These are phyloP conservation scores for Rhinoderma darwinii DNA, from an alignment of 2,113 vertebrate genomes.

Conservation along the genomic window DNA sequence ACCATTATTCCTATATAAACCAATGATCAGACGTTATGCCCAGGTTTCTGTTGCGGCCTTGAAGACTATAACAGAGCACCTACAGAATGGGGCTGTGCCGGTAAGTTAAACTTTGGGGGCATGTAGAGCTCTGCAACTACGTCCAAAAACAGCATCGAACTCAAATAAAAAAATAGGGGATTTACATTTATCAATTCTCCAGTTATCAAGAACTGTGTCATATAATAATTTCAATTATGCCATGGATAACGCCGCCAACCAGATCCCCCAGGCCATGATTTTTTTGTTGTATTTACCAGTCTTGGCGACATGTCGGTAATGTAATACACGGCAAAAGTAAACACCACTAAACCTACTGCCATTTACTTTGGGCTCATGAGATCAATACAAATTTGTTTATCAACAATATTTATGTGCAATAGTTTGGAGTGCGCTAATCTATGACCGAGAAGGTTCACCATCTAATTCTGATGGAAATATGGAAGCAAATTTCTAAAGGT, in stretches of 20 bases:
- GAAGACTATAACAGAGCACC: too few species aligned
- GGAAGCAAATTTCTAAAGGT: conserved; percentile 32
- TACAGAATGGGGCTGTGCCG: background rate
- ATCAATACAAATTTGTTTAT: conserved; percentile 4
- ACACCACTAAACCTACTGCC: background rate
- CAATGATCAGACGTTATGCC: too few species aligned
- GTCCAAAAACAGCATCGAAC: background rate
- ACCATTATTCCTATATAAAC: too few species aligned
- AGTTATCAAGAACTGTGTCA: background rate
- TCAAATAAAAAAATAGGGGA: background rate
- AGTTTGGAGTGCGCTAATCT: conserved; percentile 22
- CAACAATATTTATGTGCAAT: background rate
- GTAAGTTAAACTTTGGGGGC: background rate
- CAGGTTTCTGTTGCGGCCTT: too few species aligned
- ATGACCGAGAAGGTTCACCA: background rate
- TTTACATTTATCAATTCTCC: background rate
- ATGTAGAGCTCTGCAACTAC: background rate
- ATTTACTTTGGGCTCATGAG: background rate
- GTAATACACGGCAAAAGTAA: background rate
- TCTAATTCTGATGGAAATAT: conserved; percentile 21
- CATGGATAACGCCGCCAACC: background rate
- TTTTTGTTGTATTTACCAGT: background rate
- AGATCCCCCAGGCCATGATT: background rate
- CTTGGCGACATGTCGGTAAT: too few species aligned
- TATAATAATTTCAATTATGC: background rate